Conservation (phyloP, 92 coral and sea anemone genomes). For the Siderastrea radians region DNA sequence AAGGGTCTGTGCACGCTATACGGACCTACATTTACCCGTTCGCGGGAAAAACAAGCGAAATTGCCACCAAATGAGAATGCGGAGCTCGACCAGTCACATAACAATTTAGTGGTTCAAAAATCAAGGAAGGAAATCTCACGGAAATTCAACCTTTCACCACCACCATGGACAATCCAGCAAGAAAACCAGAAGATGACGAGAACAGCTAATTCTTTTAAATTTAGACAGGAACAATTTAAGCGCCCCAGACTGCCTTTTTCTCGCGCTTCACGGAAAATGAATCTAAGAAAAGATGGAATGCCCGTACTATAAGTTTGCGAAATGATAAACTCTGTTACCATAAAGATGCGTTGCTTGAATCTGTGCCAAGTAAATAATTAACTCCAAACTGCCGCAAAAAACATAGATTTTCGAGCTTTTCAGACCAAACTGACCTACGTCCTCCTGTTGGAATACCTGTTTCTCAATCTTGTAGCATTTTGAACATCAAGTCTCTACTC, state of each 20-base stretch:
- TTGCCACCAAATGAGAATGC: not conserved
- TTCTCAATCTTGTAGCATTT: no score
- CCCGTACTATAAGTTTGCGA: not conserved
- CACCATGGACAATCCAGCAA: not conserved
- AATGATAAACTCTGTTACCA: no score
- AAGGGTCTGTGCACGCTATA: not conserved
- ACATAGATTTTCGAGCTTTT: not conserved
- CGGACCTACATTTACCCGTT: not conserved
- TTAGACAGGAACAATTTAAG: not conserved
- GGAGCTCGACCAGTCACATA: not conserved
- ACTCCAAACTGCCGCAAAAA: no score
- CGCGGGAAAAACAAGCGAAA: not conserved
- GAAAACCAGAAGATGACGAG: not conserved
- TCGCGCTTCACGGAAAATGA: conserved; percentile 13
- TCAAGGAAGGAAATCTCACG: not conserved
- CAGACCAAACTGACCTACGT: not conserved
- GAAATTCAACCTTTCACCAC: not conserved
- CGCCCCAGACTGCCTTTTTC: conserved; percentile 10
- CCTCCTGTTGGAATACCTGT: no score
- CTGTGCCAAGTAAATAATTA: no score
- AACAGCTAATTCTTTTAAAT: not conserved
- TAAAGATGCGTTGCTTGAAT: no score
- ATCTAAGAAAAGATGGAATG: not conserved
- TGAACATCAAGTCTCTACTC: no score
- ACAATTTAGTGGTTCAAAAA: not conserved